These are phyloP conservation scores for Crossaster papposus DNA, from an alignment of 53 echinoderm and acorn worm genomes.

Conservation along the genomic window DNA sequence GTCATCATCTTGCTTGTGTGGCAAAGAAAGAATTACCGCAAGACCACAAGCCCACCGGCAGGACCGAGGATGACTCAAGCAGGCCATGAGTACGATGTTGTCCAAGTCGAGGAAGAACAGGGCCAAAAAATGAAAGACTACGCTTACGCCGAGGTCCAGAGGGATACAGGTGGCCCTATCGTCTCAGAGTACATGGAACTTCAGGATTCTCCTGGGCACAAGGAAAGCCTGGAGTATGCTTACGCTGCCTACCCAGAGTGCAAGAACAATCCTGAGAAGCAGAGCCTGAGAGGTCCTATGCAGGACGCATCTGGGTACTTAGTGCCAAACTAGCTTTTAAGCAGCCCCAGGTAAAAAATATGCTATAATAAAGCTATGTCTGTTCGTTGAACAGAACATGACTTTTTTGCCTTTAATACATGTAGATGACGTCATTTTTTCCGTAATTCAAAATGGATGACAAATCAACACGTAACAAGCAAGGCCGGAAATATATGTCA, in stretches of 20 bases:
- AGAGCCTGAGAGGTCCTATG: background rate
- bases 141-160: background rate
- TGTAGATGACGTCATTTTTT: no score
- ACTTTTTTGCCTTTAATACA: no score
- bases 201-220: background rate
- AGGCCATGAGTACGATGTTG: background rate
- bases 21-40: background rate
- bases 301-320: background rate
- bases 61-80: background rate
- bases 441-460: no score
- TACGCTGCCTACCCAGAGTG: background rate
- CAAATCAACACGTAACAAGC: no score
- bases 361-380: no score
- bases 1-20: constrained; percentile 4
- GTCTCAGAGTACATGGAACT: background rate
- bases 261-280: background rate
- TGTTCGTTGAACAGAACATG: no score
- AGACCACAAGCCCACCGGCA: constrained; percentile 2
- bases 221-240: background rate
- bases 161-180: background rate
- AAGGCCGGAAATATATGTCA: no score
- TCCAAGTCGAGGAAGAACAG: background rate
- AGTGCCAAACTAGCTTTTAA: background rate
- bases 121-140: background rate
- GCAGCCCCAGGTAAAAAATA: no score